Conservation (phyloP, 2,888 invertebrate species). For the Mayetiola destructor region DNA sequence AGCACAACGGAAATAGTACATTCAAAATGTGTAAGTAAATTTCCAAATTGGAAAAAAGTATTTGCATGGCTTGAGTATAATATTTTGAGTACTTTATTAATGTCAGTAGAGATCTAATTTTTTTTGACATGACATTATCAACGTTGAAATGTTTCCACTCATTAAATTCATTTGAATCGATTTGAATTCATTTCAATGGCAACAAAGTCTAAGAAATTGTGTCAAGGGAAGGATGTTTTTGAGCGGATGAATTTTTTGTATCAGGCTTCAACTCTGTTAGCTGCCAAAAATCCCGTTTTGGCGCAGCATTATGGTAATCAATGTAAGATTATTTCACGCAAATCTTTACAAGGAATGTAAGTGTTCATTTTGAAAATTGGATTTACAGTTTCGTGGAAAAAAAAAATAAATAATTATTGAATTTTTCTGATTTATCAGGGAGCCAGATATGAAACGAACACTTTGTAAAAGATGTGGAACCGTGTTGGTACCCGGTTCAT, state of each 20-base stretch:
- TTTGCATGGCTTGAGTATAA: too few relatives aligned
- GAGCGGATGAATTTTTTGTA: conserved; percentile 33
- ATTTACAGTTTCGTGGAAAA: neutral
- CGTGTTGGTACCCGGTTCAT: conserved; percentile 26
- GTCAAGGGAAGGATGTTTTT: conserved; percentile 26
- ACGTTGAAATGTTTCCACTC: too few relatives aligned
- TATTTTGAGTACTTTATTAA: too few relatives aligned
- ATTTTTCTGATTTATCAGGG: conserved; percentile 21
- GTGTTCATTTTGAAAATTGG: conserved; percentile 15
- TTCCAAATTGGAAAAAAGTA: too few relatives aligned
- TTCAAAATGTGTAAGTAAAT: too few relatives aligned
- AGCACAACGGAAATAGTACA: too few relatives aligned
- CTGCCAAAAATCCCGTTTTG: conserved; percentile 25
- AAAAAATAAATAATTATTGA: neutral
- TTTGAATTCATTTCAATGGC: too few relatives aligned
- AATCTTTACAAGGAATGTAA: conserved; percentile 31
- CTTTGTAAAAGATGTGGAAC: conserved; percentile 31
- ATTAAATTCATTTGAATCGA: too few relatives aligned
- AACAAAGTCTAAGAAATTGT: neutral
- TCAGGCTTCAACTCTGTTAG: conserved; percentile 32
- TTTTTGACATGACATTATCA: too few relatives aligned
- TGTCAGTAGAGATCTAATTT: too few relatives aligned
- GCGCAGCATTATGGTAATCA: conserved; percentile 31
- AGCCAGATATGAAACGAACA: conserved; percentile 30
- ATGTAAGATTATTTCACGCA: conserved; percentile 30